A percentile compares a stretch with the other conserved stretches of the same genome.
Conservation (phyloP, 2,113 vertebrate genomes). For the Haliaeetus leucogaster region DNA sequence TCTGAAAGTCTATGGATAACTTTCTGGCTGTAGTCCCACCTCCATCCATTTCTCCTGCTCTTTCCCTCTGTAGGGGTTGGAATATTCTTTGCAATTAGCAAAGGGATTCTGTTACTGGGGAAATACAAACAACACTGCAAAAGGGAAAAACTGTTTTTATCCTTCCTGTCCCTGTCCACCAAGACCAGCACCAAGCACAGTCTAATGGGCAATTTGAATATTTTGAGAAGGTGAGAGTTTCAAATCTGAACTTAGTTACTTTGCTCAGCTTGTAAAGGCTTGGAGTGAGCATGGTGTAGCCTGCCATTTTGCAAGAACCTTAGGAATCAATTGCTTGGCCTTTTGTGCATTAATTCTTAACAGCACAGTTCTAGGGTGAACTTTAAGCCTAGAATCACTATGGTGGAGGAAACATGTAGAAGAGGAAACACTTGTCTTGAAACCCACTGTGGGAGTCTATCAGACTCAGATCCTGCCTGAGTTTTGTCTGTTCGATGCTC, state of each 20-base stretch:
- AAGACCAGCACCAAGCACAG: not conserved
- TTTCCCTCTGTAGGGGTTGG: not conserved
- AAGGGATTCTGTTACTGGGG: not conserved
- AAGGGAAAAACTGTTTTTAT: not conserved
- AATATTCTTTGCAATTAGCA: not conserved
- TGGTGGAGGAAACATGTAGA: not conserved
- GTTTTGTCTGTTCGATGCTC: not conserved
- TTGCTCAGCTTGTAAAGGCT: not conserved
- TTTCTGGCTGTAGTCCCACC: constrained; percentile 33
- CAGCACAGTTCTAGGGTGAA: not conserved
- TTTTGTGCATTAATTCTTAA: not conserved
- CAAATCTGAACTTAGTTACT: not conserved
- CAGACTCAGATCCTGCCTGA: not conserved
- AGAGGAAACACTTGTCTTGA: not conserved
- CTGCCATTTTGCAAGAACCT: not conserved
- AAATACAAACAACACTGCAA: not conserved
- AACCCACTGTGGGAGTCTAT: not conserved
- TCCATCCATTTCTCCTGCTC: not conserved
- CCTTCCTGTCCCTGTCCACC: not conserved
- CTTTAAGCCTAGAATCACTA: not conserved
- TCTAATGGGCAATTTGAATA: not conserved
- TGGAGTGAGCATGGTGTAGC: fast-evolving
- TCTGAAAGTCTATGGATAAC: constrained; percentile 29
- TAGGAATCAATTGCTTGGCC: not conserved
- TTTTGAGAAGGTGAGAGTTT: not conserved